Base-by-base conservation (phyloP, 2,888 invertebrate genomes). In the Acrobasis suavella region DNA sequence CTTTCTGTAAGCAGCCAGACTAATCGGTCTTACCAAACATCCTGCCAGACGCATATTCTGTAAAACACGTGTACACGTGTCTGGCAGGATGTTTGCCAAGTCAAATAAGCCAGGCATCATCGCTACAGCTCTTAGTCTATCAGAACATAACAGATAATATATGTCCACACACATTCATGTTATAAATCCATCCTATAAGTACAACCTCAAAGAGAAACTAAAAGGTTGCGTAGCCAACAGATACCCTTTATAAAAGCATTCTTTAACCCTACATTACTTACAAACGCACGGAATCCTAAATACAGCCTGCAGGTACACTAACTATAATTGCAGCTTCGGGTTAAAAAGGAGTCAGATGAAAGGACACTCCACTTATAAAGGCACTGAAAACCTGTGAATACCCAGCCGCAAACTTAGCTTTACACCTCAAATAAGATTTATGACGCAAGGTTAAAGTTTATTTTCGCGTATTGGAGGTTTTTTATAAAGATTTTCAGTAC, bases 271-370 rank as follows among this genome's bases (percentile, higher is more conserved):
- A 39, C 52, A 50, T 50, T 50, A 32, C 58, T 59, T 37, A 15
- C 38, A 60, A 60, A 60, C 60, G 60, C 15, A 50, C 67, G 71
- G 82, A 83, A 76, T 86, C 77, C 82, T 74, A 71, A 83, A 83
- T 75, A 80, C 79, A 84, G 78, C 82, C 82, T 81, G 71, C 69
- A 82, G 84, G 84, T 78, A 85, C 81, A 83, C 83, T 87, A 86
- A 85, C 87, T 86, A 84, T 90, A 90, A 90, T 90, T 90, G 86
- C 89, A 76, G 85, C 89, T 83, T 75, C 83, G 75, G 88, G 89
- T 78, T 84, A 85, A 85, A 85, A 88, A 88, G 87, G 86, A 83
- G 73, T 71, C 74, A 73, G 74, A 79, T 89, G 88, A 89, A 89
- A 88, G 86, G 88, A 87, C 83, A 83, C 83, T 80, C 71, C 70